These are phyloP conservation scores for Machimus rusticus DNA, from an alignment of 2,888 invertebrate genomes.

Conservation along the genomic window DNA sequence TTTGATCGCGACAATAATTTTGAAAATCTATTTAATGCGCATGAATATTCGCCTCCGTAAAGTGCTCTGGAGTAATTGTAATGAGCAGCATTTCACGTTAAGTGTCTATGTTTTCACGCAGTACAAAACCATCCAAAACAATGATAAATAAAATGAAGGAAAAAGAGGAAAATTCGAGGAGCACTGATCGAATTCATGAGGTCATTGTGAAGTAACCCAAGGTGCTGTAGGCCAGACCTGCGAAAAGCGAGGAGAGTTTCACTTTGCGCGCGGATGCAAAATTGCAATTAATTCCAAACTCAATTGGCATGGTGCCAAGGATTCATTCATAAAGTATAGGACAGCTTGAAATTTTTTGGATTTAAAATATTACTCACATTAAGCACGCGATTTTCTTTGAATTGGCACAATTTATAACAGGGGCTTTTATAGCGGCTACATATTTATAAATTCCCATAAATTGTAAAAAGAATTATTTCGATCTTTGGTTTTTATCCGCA, in stretches of 20 bases:
- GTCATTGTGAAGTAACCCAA: background rate
- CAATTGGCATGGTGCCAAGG: background rate
- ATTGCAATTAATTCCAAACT: constrained; percentile 10
- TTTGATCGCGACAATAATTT: constrained; percentile 12
- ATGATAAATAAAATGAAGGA: background rate
- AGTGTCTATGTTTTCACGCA: background rate
- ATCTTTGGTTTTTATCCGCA: background rate
- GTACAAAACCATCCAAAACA: background rate
- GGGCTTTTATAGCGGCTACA: background rate
- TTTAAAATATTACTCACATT: background rate
- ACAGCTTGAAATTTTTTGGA: background rate
- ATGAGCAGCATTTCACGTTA: background rate
- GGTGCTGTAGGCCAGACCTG: background rate
- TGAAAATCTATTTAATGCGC: constrained; percentile 29
- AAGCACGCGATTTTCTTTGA: background rate
- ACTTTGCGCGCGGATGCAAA: background rate
- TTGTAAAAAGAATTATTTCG: background rate
- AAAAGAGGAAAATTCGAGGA: background rate
- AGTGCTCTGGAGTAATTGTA: constrained; percentile 12
- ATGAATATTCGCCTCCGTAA: background rate
- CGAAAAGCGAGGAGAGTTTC: background rate
- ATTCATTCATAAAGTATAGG: constrained; percentile 2
- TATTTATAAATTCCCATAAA: background rate
- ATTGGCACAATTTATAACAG: background rate
- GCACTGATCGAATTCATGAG: background rate